These are phyloP conservation scores for Labeo catla DNA, from an alignment of 2,113 vertebrate genomes.

Conservation along the genomic window DNA sequence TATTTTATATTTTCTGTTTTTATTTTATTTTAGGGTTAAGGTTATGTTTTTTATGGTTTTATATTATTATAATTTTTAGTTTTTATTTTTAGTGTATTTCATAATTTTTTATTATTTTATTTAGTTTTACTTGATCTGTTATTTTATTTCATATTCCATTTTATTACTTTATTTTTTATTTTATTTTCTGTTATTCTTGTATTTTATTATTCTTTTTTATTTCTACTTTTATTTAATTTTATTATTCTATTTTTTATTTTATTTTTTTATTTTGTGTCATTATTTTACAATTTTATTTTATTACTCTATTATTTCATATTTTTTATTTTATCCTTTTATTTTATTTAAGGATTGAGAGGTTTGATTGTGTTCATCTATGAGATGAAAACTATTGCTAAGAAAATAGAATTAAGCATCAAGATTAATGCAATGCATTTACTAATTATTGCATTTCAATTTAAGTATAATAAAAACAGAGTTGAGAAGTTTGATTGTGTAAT, in stretches of 20 bases:
- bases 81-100: background rate
- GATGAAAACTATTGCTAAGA: too few relatives aligned
- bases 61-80: too few relatives aligned
- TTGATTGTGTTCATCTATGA: too few relatives aligned
- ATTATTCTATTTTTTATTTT: background rate
- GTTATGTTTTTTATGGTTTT: too few relatives aligned
- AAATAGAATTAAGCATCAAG: too few relatives aligned
- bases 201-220: background rate
- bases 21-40: too few relatives aligned
- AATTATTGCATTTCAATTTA: too few relatives aligned
- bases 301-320: background rate
- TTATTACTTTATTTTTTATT: background rate
- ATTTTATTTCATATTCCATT: background rate
- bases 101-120: background rate
- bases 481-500: too few relatives aligned
- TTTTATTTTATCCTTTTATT: background rate
- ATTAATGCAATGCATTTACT: too few relatives aligned
- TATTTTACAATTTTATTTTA: background rate
- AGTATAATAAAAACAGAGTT: too few relatives aligned
- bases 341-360: background rate
- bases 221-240: background rate
- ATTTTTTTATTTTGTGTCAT: background rate
- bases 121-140: background rate
- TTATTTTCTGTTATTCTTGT: background rate
- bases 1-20: too few relatives aligned